Percentiles rank a stretch among this genome's conserved stretches.
Evolutionary conservation across 2,888 invertebrate genomes (phyloP).

Genomic region (Halictus quadricinctus): DNA sequence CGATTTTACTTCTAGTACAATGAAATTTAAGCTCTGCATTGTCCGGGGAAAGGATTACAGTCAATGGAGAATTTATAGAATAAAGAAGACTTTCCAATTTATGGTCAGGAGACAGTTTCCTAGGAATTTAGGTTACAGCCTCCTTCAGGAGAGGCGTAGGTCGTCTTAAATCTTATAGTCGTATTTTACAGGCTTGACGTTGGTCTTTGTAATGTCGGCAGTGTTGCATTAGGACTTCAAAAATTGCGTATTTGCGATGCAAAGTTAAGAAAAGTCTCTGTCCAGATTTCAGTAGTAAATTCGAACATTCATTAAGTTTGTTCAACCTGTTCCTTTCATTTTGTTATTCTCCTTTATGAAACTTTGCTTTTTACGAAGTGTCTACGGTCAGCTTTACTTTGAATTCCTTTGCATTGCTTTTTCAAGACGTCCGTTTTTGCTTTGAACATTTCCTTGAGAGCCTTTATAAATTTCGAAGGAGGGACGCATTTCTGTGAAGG

Average conservation of each 20-base stretch:
- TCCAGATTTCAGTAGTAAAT: not conserved
- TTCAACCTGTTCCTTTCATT: too few relatives aligned
- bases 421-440: not conserved
- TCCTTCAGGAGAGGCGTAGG: not conserved
- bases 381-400: too few relatives aligned
- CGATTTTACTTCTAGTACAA: not conserved
- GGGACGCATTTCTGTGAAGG: not conserved
- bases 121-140: not conserved
- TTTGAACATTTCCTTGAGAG: too few relatives aligned
- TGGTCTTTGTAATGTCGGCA: not conserved
- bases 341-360: not conserved
- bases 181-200: not conserved
- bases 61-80: conserved; percentile 5
- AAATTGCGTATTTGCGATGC: not conserved
- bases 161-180: not conserved
- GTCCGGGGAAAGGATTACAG: not conserved
- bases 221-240: not conserved
- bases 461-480: not conserved
- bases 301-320: not conserved
- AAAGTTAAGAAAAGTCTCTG: not conserved
- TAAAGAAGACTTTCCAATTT: not conserved
- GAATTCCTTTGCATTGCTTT: not conserved
- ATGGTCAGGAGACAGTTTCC: not conserved
- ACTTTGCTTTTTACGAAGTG: not conserved
- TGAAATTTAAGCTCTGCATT: not conserved